Conservation (phyloP, 2,113 vertebrate genomes). For the Gadus macrocephalus region DNA sequence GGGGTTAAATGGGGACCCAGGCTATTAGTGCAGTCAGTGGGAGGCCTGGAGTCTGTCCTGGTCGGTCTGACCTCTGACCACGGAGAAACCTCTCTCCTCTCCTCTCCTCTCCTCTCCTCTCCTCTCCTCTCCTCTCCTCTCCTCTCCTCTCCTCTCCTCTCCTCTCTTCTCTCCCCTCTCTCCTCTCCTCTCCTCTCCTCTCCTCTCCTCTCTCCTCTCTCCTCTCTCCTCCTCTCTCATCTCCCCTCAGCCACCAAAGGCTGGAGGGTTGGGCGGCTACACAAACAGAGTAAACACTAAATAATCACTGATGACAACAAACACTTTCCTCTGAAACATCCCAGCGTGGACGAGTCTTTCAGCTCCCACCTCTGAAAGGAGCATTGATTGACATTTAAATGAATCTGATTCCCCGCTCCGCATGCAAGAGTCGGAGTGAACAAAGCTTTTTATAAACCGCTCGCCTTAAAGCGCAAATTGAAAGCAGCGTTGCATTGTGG, state of each 20-base stretch:
- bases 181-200: constrained; percentile 26
- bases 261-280: no score
- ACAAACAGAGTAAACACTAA: no score
- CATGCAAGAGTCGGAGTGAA: no score
- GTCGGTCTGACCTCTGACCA: no score
- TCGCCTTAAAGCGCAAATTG: neutral
- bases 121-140: no score
- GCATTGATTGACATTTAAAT: constrained; percentile 2
- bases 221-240: neutral
- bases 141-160: no score
- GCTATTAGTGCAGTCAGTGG: constrained; percentile 59
- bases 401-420: neutral
- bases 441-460: neutral
- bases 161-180: constrained; percentile 28
- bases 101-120: neutral
- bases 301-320: no score
- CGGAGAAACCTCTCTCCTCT: neutral
- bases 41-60: constrained; percentile 8
- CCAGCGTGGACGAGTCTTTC: neutral
- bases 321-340: neutral
- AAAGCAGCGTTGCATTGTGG: neutral
- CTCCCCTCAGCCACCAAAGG: neutral
- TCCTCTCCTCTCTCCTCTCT: neutral
- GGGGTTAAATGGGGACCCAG: constrained; percentile 21
- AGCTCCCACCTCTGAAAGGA: neutral